Percentiles rank a stretch among this genome's conserved stretches.
phyloP scores from a whole-genome alignment of 1,140 invertebrate genomes.

The Neodiprion fabricii region DNA sequence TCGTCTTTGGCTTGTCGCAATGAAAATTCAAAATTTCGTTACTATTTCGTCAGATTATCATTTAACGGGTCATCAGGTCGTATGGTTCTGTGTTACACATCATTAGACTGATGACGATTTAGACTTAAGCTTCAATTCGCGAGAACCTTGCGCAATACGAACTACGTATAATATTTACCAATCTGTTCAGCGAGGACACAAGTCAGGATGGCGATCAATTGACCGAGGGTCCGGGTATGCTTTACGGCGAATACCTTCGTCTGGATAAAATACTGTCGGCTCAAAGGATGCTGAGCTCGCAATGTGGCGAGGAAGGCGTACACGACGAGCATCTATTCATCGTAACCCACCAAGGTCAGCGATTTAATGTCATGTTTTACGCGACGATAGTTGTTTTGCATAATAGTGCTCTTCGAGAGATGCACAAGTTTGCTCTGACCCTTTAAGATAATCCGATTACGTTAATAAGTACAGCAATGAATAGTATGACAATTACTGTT shows the following conservation, averaged over 20 bases:
- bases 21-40: too few relatives aligned
- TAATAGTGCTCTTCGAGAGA: too few relatives aligned
- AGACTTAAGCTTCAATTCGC: too few relatives aligned
- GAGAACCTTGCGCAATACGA: too few relatives aligned
- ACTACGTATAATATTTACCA: not conserved
- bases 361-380: not conserved
- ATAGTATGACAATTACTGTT: constrained; percentile 44
- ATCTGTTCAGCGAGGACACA: constrained; percentile 37
- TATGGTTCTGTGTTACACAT: too few relatives aligned
- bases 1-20: too few relatives aligned
- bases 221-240: constrained; percentile 72
- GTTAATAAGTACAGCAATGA: constrained; percentile 7
- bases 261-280: constrained; percentile 88
- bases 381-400: not conserved
- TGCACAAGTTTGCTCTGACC: too few relatives aligned
- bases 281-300: constrained; percentile 82
- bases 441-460: not conserved
- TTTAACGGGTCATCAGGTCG: not conserved
- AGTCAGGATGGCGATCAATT: constrained; percentile 63
- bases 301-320: constrained; percentile 72
- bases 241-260: constrained; percentile 88
- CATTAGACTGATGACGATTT: too few relatives aligned
- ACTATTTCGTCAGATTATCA: constrained; percentile 2
- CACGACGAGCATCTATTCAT: constrained; percentile 99
- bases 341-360: constrained; percentile 93